Base-by-base conservation (phyloP, 1,140 invertebrate species). In the Orius insidiosus region DNA sequence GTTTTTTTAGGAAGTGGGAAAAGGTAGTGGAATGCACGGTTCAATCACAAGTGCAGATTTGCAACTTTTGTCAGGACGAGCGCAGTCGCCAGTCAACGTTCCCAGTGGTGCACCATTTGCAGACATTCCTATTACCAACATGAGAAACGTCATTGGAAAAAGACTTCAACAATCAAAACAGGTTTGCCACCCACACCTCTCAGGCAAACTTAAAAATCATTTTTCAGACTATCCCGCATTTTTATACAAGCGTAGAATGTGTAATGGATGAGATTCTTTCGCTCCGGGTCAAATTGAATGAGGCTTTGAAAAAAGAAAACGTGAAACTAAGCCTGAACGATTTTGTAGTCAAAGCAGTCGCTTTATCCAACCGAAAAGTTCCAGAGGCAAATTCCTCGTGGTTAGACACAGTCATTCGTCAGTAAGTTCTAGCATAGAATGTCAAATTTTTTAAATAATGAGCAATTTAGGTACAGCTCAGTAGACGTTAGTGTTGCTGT, bases 401-500 rank as follows among this genome's bases (percentile, higher is more conserved):
- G 92, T 75, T 92, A 71, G 90, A 88, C 46, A 73, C 78, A n/a
- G 79, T 82, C 55, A 95, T 98, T 58, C 76, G 94, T 68, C 82
- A 95, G 85, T 94, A 67, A 75, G 77, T 68, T 46, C n/a, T n/a
- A 43, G 19, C 13, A 18, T 49, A 24, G 3, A 4, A 24, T 24
- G 24, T 24, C 7, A 4, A 24, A 24, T 47, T 44, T 37, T 18
- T 46, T 42, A 39, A 30, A 8, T 33, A 33, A 8, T 34, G 13
- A 7, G 13, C 13, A 38, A 33, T 53, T 39, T 37, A 58, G 57
- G 46, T 56, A 53, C 39, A 44, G 56, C 33, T 33, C 52, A 58
- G 93, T 98, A 10, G 96, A 99, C 66, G 81, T 99, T 1, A 90
- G 81, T 58, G 85, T 98, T 46, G 95, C 96, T 11, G 95, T 99